Conservation (phyloP, 1,140 invertebrate genomes). For the Mycetomoellerius zeteki region DNA sequence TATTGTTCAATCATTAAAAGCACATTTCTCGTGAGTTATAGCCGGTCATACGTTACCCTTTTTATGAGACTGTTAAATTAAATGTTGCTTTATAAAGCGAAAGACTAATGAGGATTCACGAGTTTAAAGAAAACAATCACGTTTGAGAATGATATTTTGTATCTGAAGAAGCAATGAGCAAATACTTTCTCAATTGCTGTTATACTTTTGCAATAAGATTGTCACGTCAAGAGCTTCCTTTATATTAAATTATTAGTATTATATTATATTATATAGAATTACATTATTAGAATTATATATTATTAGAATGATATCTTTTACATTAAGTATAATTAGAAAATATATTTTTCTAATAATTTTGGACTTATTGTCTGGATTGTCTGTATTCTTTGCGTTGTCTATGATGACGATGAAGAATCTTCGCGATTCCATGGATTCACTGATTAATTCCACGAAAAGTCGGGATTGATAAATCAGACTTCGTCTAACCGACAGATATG, state of each 20-base stretch:
- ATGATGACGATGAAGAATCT: too few relatives aligned
- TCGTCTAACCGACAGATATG: conserved; percentile 31
- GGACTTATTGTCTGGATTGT: not conserved
- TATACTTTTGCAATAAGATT: not conserved
- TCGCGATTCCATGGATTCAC: conserved; percentile 4
- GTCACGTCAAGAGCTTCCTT: not conserved
- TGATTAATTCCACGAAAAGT: conserved; percentile 68
- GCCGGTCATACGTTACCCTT: conserved; percentile 37
- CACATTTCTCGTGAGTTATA: conserved; percentile 59
- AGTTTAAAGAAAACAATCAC: conserved; percentile 50
- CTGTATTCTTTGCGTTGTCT: not conserved
- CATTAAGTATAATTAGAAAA: not conserved
- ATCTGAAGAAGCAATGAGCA: not conserved
- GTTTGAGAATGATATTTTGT: conserved; percentile 10
- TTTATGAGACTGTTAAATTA: conserved; percentile 58
- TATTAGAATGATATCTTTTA: not conserved
- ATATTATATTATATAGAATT: not conserved
- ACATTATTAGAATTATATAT: not conserved
- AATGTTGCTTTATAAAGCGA: conserved; percentile 53
- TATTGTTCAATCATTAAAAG: conserved; percentile 64
- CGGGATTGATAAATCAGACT: conserved; percentile 29
- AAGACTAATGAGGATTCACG: conserved; percentile 51
- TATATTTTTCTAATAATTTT: not conserved
- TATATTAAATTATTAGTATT: not conserved
- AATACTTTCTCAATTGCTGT: conserved; percentile 19